phyloP scores from a whole-genome alignment of 1,140 invertebrate species.

The Drosophila asahinai region DNA sequence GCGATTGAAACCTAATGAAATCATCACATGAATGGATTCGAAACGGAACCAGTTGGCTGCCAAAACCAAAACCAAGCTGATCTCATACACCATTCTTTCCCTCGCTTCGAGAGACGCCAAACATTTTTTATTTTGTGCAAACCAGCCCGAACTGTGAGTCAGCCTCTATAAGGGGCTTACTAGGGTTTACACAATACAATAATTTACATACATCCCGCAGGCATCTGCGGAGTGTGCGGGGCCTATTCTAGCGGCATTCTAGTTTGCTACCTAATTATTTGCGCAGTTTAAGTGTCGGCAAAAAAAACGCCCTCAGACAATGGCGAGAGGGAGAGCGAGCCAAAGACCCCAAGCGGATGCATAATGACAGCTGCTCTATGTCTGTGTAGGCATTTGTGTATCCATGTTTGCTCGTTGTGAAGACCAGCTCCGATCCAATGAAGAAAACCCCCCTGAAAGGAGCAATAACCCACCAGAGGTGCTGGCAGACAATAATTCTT shows the following conservation, averaged over 20 bases:
- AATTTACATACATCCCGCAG: slow-evolving; percentile 64
- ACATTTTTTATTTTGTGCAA: slow-evolving; percentile 18
- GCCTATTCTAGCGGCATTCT: slow-evolving; percentile 19
- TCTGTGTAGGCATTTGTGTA: slow-evolving; percentile 12
- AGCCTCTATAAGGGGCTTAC: slow-evolving; percentile 28
- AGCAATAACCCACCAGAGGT: not conserved
- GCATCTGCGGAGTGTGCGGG: slow-evolving; percentile 39
- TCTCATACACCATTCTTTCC: slow-evolving; percentile 48
- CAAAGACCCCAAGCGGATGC: slow-evolving; percentile 51
- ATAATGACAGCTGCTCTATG: slow-evolving; percentile 52
- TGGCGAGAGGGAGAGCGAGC: slow-evolving; percentile 15
- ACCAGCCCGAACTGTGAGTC: slow-evolving; percentile 51
- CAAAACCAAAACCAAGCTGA: slow-evolving; percentile 33
- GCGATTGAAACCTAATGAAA: slow-evolving; percentile 29
- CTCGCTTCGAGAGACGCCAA: slow-evolving; percentile 22
- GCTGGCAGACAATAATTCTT: not conserved
- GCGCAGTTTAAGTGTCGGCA: slow-evolving; percentile 70
- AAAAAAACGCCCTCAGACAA: slow-evolving; percentile 22
- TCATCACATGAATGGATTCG: slow-evolving; percentile 26
- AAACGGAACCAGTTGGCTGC: slow-evolving; percentile 41
- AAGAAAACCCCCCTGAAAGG: not conserved
- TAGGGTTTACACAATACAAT: slow-evolving; percentile 43
- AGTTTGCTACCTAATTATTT: slow-evolving; percentile 75
- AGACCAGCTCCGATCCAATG: slow-evolving; percentile 40
- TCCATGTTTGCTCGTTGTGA: slow-evolving; percentile 44